Evolutionary conservation across 1,140 invertebrate genomes (phyloP).

Genomic region (Meteorus sp.): DNA sequence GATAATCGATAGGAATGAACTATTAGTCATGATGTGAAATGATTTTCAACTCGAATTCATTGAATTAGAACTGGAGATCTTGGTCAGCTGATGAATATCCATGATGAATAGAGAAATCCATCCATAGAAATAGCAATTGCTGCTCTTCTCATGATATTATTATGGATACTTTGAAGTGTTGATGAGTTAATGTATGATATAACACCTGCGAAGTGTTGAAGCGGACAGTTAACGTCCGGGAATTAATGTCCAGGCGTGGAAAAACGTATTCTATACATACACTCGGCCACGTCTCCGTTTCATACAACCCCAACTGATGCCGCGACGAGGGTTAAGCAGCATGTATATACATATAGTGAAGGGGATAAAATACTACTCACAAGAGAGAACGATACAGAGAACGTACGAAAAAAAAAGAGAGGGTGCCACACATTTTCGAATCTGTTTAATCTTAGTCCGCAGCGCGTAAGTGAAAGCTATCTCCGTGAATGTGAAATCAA

Average conservation of each 20-base stretch:
- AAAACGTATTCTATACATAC: neutral
- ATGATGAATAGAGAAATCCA: no score
- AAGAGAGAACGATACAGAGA: slow-evolving; percentile 2
- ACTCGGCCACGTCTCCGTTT: neutral
- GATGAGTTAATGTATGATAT: no score
- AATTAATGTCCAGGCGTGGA: neutral
- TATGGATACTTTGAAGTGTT: no score
- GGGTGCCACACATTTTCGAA: slow-evolving; percentile 51
- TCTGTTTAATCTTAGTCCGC: slow-evolving; percentile 58
- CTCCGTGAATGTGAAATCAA: slow-evolving; percentile 57
- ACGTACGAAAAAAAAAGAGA: no score
- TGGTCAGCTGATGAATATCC: no score
- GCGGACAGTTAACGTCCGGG: no score
- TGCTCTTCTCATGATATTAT: neutral
- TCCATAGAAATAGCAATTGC: no score
- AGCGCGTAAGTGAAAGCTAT: slow-evolving; percentile 58
- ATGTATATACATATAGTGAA: neutral
- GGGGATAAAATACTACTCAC: neutral
- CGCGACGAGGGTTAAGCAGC: neutral
- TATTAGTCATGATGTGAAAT: no score
- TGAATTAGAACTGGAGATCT: no score
- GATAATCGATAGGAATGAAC: no score
- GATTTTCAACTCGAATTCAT: no score
- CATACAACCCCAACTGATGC: neutral
- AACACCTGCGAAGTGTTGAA: no score